Evolutionary conservation across 2,113 vertebrate genomes (phyloP).

Genomic region (Lampris megalopsis): DNA sequence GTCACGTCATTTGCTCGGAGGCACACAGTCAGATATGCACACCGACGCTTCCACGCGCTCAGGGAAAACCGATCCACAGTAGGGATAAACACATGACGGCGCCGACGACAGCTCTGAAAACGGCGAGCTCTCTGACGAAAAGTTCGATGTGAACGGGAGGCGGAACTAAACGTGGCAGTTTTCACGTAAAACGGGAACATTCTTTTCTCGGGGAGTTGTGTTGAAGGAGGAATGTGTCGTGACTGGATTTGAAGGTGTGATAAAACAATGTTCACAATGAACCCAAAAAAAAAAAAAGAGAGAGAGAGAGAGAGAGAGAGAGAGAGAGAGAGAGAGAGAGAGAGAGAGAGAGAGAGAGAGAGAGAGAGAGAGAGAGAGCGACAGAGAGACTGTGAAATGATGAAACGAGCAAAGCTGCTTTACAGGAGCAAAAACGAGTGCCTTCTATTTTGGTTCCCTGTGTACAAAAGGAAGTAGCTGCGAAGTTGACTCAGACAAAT

Average conservation of each 20-base stretch:
- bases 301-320: slow-evolving; percentile 31
- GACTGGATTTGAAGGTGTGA: slow-evolving; percentile 74
- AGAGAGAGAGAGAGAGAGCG: slow-evolving; percentile 41
- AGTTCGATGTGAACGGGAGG: slow-evolving; percentile 54
- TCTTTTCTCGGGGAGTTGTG: slow-evolving; percentile 66
- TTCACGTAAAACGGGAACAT: slow-evolving; percentile 74
- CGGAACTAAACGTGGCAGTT: slow-evolving; percentile 65
- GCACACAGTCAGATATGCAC: slow-evolving; percentile 42
- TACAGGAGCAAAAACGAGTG: slow-evolving; percentile 69
- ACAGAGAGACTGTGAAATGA: slow-evolving; percentile 43
- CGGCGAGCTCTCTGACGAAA: slow-evolving; percentile 35
- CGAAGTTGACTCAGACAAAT: slow-evolving; percentile 87
- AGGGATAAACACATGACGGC: slow-evolving; percentile 40
- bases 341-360: slow-evolving; percentile 31
- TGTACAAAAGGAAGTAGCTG: slow-evolving; percentile 83
- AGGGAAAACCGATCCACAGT: slow-evolving; percentile 34
- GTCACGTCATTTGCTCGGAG: slow-evolving; percentile 61
- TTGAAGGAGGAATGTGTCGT: slow-evolving; percentile 54
- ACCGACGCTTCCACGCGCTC: slow-evolving; percentile 42
- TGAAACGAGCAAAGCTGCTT: slow-evolving; percentile 72
- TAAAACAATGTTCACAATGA: slow-evolving; percentile 63
- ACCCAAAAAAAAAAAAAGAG: slow-evolving; percentile 35
- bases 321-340: slow-evolving; percentile 27
- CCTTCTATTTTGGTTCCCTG: slow-evolving; percentile 81
- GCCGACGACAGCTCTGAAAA: slow-evolving; percentile 33